Conservation (phyloP, 2,888 invertebrate genomes). For the Thereva unica region DNA sequence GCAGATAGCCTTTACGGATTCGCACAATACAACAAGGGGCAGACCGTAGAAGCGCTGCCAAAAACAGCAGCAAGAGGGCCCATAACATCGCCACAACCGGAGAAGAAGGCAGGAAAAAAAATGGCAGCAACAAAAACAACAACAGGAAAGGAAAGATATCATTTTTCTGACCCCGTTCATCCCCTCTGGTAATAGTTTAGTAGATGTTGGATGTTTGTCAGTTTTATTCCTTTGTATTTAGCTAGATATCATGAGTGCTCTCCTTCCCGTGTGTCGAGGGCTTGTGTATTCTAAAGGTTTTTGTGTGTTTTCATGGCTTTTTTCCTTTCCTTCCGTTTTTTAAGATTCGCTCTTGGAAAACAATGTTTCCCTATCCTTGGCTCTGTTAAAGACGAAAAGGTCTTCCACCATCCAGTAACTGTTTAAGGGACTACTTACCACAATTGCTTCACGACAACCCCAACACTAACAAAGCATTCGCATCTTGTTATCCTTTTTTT, state of each 20-base stretch:
- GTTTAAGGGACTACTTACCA: conserved; percentile 5
- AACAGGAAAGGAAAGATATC: conserved; percentile 25
- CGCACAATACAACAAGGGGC: conserved; percentile 21
- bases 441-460: conserved; percentile 20
- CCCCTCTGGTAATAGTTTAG: conserved; percentile 30
- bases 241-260: conserved; percentile 16
- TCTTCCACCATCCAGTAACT: not conserved
- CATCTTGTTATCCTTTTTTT: conserved; percentile 33
- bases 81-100: conserved; percentile 20
- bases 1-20: conserved; percentile 38
- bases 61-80: conserved; percentile 14
- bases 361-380: conserved; percentile 7
- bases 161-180: conserved; percentile 32
- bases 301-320: no score
- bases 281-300: no score
- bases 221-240: conserved; percentile 33
- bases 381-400: conserved; percentile 23
- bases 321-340: no score
- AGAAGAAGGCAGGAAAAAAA: no score
- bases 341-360: no score
- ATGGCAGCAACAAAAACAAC: not conserved
- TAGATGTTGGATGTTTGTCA: conserved; percentile 25
- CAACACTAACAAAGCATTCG: conserved; percentile 13
- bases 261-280: not conserved
- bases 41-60: conserved; percentile 13